Percentiles rank a stretch among this genome's conserved stretches.
phyloP scores from a whole-genome alignment of 2,888 invertebrate species.

The Drosophila planitibia region DNA sequence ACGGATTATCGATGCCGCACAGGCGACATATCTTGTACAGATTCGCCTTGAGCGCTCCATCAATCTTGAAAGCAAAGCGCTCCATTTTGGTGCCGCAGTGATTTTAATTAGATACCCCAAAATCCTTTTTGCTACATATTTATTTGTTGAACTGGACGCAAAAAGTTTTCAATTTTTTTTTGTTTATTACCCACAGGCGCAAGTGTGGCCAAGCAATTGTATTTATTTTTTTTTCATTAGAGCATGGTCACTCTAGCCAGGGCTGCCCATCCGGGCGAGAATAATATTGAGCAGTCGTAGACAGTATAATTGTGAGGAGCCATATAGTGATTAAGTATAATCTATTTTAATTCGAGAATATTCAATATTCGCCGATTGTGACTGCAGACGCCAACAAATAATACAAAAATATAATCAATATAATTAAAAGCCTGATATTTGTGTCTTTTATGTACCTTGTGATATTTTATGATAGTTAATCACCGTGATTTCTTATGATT shows the following conservation, averaged over 20 bases:
- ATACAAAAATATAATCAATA: too few species aligned
- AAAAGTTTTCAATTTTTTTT: conserved; percentile 42
- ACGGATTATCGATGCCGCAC: conserved; percentile 84
- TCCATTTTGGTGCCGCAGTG: conserved; percentile 67
- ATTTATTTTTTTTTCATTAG: neutral
- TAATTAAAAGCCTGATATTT: neutral
- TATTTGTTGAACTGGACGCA: conserved; percentile 35
- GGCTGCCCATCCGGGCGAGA: conserved; percentile 10
- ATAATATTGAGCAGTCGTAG: neutral
- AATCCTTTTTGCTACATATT: conserved; percentile 44
- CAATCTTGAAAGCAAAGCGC: conserved; percentile 85
- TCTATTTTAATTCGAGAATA: neutral
- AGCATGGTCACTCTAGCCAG: conserved; percentile 32
- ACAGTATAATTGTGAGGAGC: neutral
- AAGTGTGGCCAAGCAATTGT: conserved; percentile 33
- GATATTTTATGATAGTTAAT: neutral
- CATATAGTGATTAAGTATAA: neutral
- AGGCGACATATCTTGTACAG: conserved; percentile 85
- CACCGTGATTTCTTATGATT: neutral
- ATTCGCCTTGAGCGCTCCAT: conserved; percentile 83
- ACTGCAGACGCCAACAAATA: neutral
- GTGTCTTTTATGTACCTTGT: neutral
- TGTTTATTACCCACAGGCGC: conserved; percentile 62
- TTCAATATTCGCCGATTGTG: neutral
- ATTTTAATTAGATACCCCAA: conserved; percentile 6